Conservation (phyloP, 2,797 vertebrate genomes). For the Centroberyx gerrardi region DNA sequence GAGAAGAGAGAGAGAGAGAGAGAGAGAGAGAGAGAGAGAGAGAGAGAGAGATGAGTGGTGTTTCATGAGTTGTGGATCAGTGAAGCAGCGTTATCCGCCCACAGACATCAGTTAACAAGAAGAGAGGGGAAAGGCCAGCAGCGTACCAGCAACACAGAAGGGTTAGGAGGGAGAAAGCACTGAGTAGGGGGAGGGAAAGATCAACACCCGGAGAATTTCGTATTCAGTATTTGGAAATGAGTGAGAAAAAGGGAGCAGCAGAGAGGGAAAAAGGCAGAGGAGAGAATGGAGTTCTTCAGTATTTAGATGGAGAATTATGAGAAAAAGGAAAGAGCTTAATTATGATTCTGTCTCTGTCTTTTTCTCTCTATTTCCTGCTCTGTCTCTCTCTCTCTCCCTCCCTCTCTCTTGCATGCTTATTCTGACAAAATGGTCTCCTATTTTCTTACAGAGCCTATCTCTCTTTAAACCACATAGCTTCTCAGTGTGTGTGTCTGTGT, state of each 20-base stretch:
- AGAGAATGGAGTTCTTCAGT: conserved; percentile 4
- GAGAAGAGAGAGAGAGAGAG: conserved; percentile 15
- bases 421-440: conserved; percentile 26
- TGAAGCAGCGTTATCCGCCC: conserved; percentile 75
- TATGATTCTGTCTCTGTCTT: conserved; percentile 23
- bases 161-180: conserved; percentile 43
- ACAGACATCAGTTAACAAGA: conserved; percentile 77
- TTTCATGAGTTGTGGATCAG: conserved; percentile 76
- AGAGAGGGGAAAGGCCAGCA: conserved; percentile 77
- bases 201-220: conserved; percentile 42
- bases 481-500: conserved; percentile 14
- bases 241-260: background rate
- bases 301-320: conserved; percentile 23
- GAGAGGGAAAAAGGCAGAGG: background rate
- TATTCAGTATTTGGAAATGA: conserved; percentile 18
- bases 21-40: background rate
- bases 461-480: conserved; percentile 27
- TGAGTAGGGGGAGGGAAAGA: conserved; percentile 45
- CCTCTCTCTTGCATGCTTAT: conserved; percentile 15
- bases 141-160: conserved; percentile 63
- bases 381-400: conserved; percentile 19
- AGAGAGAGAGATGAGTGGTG: conserved; percentile 50
- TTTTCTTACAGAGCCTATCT: conserved; percentile 40
- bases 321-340: conserved; percentile 41
- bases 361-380: conserved; percentile 28